A percentile compares a stretch with the other conserved stretches of the same genome.
These are phyloP conservation scores for Zosterops hypoxanthus DNA, from an alignment of 2,113 vertebrate species.

Conservation along the genomic window DNA sequence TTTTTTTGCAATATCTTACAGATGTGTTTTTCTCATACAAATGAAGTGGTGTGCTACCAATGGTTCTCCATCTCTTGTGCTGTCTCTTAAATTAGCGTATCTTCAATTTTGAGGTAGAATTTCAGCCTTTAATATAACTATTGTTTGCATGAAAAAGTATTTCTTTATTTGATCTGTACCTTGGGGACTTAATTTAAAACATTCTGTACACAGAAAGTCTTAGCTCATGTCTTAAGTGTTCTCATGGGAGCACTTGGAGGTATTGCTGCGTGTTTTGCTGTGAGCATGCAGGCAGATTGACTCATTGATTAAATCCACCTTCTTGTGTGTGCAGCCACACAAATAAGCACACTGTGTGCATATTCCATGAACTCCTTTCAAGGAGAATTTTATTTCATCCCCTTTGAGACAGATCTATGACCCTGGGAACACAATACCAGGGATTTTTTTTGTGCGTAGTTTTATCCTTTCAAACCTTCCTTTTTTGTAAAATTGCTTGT, in stretches of 20 bases:
- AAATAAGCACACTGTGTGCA: neutral
- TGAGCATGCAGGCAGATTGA: neutral
- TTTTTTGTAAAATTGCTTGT: neutral
- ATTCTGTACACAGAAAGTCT: neutral
- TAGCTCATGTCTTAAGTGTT: neutral
- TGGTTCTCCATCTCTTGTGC: neutral
- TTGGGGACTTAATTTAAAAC: slow-evolving; percentile 32
- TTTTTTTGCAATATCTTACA: neutral
- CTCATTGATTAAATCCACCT: slow-evolving; percentile 38
- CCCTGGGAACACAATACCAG: neutral
- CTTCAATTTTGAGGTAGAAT: slow-evolving; percentile 1
- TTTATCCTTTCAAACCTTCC: neutral
- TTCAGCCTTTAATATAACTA: slow-evolving; percentile 15
- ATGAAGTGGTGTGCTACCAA: neutral
- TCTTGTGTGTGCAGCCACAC: neutral
- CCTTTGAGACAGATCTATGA: neutral
- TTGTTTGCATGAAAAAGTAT: slow-evolving; percentile 6
- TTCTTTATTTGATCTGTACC: slow-evolving; percentile 40
- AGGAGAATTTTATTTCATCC: neutral
- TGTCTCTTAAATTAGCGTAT: neutral
- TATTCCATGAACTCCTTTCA: neutral
- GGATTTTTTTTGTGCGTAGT: neutral
- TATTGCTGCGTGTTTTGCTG: neutral
- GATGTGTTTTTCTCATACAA: neutral
- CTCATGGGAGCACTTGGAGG: neutral